Conservation (phyloP, 2,888 invertebrate genomes). For the Coremacera marginata region DNA sequence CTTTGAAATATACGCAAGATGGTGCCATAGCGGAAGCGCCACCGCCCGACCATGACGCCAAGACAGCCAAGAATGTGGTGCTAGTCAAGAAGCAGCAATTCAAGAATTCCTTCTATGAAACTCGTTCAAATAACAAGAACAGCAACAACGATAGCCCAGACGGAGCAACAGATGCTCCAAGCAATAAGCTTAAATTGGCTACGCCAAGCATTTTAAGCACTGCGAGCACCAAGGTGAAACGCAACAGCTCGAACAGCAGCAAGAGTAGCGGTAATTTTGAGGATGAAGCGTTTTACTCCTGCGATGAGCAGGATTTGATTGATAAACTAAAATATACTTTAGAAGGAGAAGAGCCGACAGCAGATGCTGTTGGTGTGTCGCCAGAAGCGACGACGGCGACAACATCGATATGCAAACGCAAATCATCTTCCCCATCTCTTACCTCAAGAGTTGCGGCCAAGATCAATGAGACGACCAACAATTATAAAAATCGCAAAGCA, state of each 20-base stretch:
- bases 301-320: constrained; percentile 50
- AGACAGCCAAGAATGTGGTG: constrained; percentile 58
- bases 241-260: constrained; percentile 54
- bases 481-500: constrained; percentile 60
- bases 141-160: constrained; percentile 34
- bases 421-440: constrained; percentile 62
- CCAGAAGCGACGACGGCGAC: constrained; percentile 33
- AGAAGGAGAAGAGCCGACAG: not conserved
- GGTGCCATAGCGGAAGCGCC: constrained; percentile 51
- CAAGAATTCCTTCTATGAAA: constrained; percentile 53
- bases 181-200: not conserved
- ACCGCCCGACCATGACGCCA: constrained; percentile 52
- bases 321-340: constrained; percentile 29
- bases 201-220: not conserved
- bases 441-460: constrained; percentile 67
- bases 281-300: constrained; percentile 54
- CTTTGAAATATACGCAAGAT: constrained; percentile 54
- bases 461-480: constrained; percentile 63
- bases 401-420: constrained; percentile 44
- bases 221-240: constrained; percentile 46
- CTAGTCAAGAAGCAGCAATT: constrained; percentile 56
- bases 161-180: constrained; percentile 8
- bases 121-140: constrained; percentile 46
- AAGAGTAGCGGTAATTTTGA: constrained; percentile 55
- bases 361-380: not conserved